These are phyloP conservation scores for Myiotriccus ornatus DNA, from an alignment of 2,797 vertebrate species.

Conservation along the genomic window DNA sequence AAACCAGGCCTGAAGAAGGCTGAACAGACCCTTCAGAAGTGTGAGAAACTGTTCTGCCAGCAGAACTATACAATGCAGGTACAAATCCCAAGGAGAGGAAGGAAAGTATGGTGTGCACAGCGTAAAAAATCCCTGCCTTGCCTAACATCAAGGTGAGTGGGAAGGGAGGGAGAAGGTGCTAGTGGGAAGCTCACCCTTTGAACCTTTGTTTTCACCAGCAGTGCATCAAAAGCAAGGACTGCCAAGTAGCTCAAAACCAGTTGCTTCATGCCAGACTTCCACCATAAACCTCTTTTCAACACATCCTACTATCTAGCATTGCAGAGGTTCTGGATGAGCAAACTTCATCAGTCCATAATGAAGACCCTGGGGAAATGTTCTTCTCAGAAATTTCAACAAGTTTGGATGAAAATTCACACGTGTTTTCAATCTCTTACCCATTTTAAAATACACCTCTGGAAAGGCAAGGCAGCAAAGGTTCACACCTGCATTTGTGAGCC, in stretches of 20 bases:
- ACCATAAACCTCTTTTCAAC: not conserved
- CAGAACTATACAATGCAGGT: not conserved
- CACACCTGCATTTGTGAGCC: conserved; percentile 8
- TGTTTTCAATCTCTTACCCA: not conserved
- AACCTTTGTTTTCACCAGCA: conserved; percentile 2
- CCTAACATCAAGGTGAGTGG: not conserved
- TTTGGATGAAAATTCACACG: not conserved
- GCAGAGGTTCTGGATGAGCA: not conserved
- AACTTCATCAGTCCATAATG: not conserved
- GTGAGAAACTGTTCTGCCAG: conserved; percentile 15
- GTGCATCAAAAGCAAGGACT: not conserved
- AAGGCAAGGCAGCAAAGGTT: conserved; percentile 22
- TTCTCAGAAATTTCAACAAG: not conserved
- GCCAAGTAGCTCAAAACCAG: conserved; percentile 13
- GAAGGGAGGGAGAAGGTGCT: conserved; percentile 2
- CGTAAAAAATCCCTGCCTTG: not conserved
- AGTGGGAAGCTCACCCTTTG: not conserved
- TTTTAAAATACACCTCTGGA: conserved; percentile 2
- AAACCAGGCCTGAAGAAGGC: not conserved
- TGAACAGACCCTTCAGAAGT: conserved; percentile 30
- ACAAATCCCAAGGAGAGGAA: conserved; percentile 31
- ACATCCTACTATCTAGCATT: not conserved
- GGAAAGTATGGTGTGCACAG: not conserved
- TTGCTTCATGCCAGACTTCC: not conserved
- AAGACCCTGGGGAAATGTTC: not conserved